phyloP scores from a whole-genome alignment of 2,113 vertebrate species.

The Hippocampus abdominalis region DNA sequence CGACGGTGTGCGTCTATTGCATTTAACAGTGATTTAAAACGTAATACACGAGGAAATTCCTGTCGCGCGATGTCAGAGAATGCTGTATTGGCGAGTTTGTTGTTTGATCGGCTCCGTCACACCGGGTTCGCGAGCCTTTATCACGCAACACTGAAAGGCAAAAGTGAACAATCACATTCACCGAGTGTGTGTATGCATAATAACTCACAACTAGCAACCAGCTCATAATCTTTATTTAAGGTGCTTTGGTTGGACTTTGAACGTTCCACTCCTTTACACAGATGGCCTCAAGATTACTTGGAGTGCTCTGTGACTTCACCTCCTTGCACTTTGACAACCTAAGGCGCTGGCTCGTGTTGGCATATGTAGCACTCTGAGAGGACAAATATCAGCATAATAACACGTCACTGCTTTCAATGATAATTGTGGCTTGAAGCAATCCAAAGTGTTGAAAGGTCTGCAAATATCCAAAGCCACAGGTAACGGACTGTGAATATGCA shows the following conservation, averaged over 20 bases:
- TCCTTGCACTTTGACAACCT: neutral
- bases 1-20: neutral
- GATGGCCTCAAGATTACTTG: slow-evolving; percentile 4
- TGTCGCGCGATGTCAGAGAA: neutral
- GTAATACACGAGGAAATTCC: neutral
- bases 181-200: neutral
- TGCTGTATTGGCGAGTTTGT: neutral
- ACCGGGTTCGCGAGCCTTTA: neutral
- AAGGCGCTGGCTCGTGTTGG: neutral
- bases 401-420: neutral
- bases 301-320: slow-evolving; percentile 17
- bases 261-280: slow-evolving; percentile 30
- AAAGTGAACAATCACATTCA: neutral
- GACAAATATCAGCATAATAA: neutral
- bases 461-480: too few species aligned
- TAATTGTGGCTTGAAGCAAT: neutral
- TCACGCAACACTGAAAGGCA: too few species aligned
- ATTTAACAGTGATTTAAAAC: neutral
- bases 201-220: neutral
- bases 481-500: neutral
- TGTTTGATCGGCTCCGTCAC: neutral
- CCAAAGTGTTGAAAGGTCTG: neutral
- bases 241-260: slow-evolving; percentile 28
- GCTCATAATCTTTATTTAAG: neutral
- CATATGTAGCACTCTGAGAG: neutral